phyloP scores from a whole-genome alignment of 2,797 vertebrate species.

The Brotula barbata region DNA sequence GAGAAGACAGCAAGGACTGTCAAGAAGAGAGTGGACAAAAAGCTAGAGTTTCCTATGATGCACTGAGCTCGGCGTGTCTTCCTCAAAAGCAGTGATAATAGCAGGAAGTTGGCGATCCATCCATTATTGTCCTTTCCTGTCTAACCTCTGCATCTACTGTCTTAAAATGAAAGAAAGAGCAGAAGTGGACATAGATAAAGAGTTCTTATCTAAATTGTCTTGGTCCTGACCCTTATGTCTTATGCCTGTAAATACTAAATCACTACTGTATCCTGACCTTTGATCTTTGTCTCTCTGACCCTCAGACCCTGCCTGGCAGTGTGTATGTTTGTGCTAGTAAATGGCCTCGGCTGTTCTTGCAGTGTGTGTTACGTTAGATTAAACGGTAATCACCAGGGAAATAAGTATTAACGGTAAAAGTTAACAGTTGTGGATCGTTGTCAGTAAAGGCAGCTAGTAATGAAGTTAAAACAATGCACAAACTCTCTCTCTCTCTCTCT shows the following conservation, averaged over 20 bases:
- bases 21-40: no score
- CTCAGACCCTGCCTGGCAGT: constrained; percentile 32
- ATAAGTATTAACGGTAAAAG: constrained; percentile 12
- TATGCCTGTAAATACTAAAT: constrained; percentile 67
- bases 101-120: constrained; percentile 32
- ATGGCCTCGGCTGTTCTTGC: constrained; percentile 15
- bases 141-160: constrained; percentile 40
- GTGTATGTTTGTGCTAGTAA: constrained; percentile 39
- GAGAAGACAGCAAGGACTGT: neutral
- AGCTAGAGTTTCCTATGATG: neutral
- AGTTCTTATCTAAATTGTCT: constrained; percentile 77
- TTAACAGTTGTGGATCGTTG: constrained; percentile 1
- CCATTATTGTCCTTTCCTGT: constrained; percentile 49
- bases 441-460: constrained; percentile 20
- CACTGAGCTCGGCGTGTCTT: constrained; percentile 5
- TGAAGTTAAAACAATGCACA: constrained; percentile 49
- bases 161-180: constrained; percentile 57
- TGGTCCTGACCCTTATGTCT: constrained; percentile 71
- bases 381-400: no score
- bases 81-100: constrained; percentile 26
- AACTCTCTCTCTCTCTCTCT: constrained; percentile 22
- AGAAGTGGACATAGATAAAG: constrained; percentile 67
- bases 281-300: constrained; percentile 55
- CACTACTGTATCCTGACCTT: constrained; percentile 61
- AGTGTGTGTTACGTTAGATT: constrained; percentile 22